Evolutionary conservation across 2,888 invertebrate genomes (phyloP), one percentile per base, ranked within the genome.

Genomic region (Microctonus aethiopoides): DNA sequence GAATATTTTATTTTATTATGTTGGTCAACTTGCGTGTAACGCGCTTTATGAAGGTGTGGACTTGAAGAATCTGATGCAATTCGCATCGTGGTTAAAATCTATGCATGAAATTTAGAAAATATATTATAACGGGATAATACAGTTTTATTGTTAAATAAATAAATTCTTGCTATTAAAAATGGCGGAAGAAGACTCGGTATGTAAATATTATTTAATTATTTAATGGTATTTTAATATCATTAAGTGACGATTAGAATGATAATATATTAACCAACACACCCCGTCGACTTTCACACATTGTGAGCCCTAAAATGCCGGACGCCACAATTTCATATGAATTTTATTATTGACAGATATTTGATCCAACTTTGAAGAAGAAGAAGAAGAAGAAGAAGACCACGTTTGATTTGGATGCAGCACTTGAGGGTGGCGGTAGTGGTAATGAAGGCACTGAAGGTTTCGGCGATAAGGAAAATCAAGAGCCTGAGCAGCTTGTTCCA

Each of bases 351-450:
- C 80, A 91, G 95, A 91, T 94, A 81, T 96, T 96, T 87, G 97
- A 97, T 88, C 94, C 95, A 29, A 91, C 92, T 76, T 87, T 96
- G 78, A 89, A 90, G 77, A 97, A 97, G 89, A 97, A 97, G 88
- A 97, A 97, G 88, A 97, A 97, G 89, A 97, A 96, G 89, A 95
- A 95, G 93, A 97, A 96, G 94, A 95, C 94, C 81, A 92, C 94
- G 34, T 97, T 97, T 84, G 97, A 97, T 86, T 90, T 96, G 78
- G 96, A 97, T 86, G 93, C 95, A 36, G 94, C 93, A 54, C 88
- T 95, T 74, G 87, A 88, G 84, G 88, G 89, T 84, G 90, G 89
- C 66, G 89, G 89, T 79, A 86, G 87, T 83, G 88, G 89, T 81
- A 91, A 91, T 82, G 87, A 87, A 77, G 88, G 88, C 80, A 91